Conservation (phyloP, 2,113 vertebrate genomes). For the Ctenodactylus gundi region DNA sequence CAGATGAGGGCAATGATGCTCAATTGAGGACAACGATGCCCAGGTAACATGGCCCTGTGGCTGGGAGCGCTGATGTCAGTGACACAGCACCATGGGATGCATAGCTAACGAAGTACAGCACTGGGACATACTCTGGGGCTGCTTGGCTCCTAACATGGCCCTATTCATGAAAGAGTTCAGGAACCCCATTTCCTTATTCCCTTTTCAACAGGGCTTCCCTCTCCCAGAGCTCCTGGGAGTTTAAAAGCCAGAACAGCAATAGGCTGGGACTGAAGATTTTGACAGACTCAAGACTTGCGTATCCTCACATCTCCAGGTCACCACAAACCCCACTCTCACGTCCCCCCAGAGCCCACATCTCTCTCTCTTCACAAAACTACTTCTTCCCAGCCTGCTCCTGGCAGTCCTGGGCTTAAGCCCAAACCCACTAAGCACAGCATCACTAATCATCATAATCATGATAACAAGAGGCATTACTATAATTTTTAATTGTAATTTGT, state of each 20-base stretch:
- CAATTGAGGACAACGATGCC: not conserved
- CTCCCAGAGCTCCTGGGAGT: not conserved
- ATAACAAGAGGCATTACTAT: slow-evolving; percentile 57
- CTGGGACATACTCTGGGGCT: not conserved
- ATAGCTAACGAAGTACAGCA: not conserved
- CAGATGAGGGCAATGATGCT: not conserved
- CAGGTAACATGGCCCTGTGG: not conserved
- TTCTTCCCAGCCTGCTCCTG: not conserved
- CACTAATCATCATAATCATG: slow-evolving; percentile 43
- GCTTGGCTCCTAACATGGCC: not conserved
- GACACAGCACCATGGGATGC: not conserved
- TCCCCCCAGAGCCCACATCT: not conserved
- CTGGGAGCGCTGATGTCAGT: not conserved
- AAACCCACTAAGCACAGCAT: slow-evolving; percentile 22
- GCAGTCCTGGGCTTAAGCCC: not conserved
- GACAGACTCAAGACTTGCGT: not conserved
- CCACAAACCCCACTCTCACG: not conserved
- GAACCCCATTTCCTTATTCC: not conserved
- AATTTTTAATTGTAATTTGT: slow-evolving; percentile 70
- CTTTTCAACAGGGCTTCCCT: not conserved
- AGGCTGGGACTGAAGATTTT: not conserved
- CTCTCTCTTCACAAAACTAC: not conserved
- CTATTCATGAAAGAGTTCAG: not conserved
- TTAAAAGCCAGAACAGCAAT: not conserved
- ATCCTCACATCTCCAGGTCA: accelerated